Evolutionary conservation across 1,140 invertebrate genomes (phyloP), one percentile per base, ranked within the genome.

Genomic region (Charaxes varanes): DNA sequence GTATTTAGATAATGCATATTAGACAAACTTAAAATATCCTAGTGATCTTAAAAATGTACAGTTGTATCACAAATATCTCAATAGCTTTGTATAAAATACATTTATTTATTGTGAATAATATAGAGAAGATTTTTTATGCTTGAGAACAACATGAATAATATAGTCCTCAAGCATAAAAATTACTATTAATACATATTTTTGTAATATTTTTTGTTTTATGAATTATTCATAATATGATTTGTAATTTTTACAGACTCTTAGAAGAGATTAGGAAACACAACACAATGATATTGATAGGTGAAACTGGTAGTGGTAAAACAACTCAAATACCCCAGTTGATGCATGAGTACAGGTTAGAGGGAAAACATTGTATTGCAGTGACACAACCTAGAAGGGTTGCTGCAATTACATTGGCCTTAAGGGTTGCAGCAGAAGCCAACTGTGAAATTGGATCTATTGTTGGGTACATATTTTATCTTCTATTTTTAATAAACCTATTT

Each of bases 221-320:
- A 5, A 23, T 22, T 17, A 22, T 48, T 38, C n/a, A 7, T 43
- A 28, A 18, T 21, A 26, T 21, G 1, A 10, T 21, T 18, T 8
- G 4, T 32, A 8, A 26, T 11, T 14, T 28, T 45, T 55, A 21
- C 45, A 85, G 82, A 40, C 50, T 85, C 15, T 41, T 85, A 41
- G 79, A 81, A 64, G 84, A 85, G 54, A 74, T 85, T 41, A 76
- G 53, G 26, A 85, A 83, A 48, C 69, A 79, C 46, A 42, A 59
- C 14, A 81, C 77, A 18, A 81, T 99, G 8, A 99, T 99, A 55
- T 93, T 99, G 55, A 97, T 99, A 85, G 97, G 97, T 69, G 97
- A 99, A 86, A 99, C 96, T 30, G 95, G 97, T 6, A 97, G 95
- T 71, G 97, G 97, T 0, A 99, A 99, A 87, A 99, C 98, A 6